Base-by-base conservation (phyloP, 35 echinoderm and acorn worm species). In the Lytechinus pictus region DNA sequence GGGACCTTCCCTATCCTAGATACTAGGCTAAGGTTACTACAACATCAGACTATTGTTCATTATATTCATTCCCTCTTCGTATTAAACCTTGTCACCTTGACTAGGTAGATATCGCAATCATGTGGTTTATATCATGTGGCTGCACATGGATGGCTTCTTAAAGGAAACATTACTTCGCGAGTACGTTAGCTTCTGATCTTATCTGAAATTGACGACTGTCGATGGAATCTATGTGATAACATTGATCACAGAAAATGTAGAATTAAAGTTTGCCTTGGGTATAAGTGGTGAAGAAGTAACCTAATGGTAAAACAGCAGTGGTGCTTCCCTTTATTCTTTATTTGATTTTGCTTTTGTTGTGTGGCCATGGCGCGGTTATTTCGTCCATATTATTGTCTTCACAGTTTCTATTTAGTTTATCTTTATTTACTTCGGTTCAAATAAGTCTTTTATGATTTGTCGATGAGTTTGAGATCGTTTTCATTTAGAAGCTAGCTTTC, bases 21-120 rank as follows among this genome's bases (percentile, higher is more conserved):
- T 71, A 71, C 61, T 4, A 71, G 14, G 61, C 61, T 71, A 71
- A 71, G 61, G 61, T 71, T 71, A 71, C 61, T 71, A 71, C 61
- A 71, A 71, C 61, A 71, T 71, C 61, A 71, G 61, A 71, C 61
- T 71, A 71, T 71, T 71, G 61, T 71, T 71, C 61, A 71, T 71
- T 71, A 71, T 71, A 13, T 71, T 13, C 61, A 5, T 71, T 71
- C 61, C 61, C 61, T 71, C 61, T 71, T 71, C 61, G 61, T 71
- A 71, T 71, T 71, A 71, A 71, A 71, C 61, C 5, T 21, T 24
- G 61, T 71, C 61, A 13, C 61, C 61, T 71, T 71, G 61, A 24
- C 61, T 3, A 71, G 19, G 61, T 21, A 71, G 61, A 71, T 58
- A 58, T 58, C 56, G 9, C 56, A 71, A 71, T 71, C 61, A 71